Percentiles rank a stretch among this genome's conserved stretches.
Evolutionary conservation across 2,888 invertebrate genomes (phyloP).

Genomic region (Synergus umbraculus): DNA sequence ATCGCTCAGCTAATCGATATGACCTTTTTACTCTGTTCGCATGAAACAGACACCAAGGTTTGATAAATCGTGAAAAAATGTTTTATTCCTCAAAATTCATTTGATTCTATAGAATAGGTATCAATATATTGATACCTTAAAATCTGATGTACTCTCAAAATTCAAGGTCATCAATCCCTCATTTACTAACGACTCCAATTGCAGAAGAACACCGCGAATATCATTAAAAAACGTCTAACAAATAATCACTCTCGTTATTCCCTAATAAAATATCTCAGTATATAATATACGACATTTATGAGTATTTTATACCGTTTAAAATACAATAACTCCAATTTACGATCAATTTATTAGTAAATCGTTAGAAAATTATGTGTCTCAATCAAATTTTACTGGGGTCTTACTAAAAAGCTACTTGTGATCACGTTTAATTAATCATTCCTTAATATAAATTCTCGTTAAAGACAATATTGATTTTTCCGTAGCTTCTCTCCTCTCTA

Average conservation of each 20-base stretch:
- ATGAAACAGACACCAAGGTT: neutral
- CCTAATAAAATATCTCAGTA: neutral
- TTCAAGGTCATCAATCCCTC: too few species aligned
- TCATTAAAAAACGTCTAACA: too few species aligned
- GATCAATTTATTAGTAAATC: neutral
- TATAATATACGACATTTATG: neutral
- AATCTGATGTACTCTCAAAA: too few species aligned
- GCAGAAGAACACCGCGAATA: too few species aligned
- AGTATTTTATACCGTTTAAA: neutral
- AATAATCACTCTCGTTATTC: neutral
- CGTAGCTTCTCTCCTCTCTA: too few species aligned
- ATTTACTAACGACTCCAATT: too few species aligned
- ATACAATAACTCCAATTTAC: neutral
- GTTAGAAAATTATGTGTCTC: neutral
- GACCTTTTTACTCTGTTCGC: neutral
- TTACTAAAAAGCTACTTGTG: neutral
- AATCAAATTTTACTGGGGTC: neutral
- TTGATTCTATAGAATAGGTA: too few species aligned
- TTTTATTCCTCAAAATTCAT: too few species aligned
- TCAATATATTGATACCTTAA: too few species aligned
- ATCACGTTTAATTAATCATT: neutral
- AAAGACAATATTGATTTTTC: too few species aligned
- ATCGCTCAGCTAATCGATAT: slow-evolving; percentile 18
- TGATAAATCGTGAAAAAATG: too few species aligned
- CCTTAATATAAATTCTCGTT: neutral